These are phyloP conservation scores for Beris chalybata DNA, from an alignment of 2,888 invertebrate genomes.

Conservation along the genomic window DNA sequence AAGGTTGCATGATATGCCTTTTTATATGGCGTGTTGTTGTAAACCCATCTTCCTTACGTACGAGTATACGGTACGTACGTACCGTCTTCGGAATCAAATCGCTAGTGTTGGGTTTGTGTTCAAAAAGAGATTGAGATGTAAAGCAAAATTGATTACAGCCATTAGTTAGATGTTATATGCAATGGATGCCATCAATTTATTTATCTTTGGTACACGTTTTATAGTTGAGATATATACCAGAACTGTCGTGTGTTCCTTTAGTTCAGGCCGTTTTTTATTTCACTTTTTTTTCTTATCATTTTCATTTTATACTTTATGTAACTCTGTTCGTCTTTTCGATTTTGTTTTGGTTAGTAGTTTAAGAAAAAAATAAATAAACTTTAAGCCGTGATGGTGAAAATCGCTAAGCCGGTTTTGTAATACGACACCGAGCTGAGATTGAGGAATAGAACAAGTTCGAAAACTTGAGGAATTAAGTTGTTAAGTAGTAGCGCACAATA, in stretches of 20 bases:
- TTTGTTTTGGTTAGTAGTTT: conserved; percentile 5
- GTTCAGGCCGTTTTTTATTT: conserved; percentile 12
- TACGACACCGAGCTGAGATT: conserved; percentile 20
- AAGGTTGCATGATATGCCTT: conserved; percentile 22
- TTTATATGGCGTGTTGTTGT: conserved; percentile 14
- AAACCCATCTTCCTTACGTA: conserved; percentile 9
- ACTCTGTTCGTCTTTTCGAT: background rate
- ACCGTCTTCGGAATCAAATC: conserved; percentile 20
- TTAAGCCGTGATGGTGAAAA: conserved; percentile 17
- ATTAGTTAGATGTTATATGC: conserved; percentile 60
- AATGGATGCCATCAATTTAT: conserved; percentile 60
- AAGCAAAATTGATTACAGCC: conserved; percentile 59
- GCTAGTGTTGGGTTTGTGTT: conserved; percentile 36
- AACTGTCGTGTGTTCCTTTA: conserved; percentile 16
- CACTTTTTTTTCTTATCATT: conserved; percentile 12
- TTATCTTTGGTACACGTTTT: conserved; percentile 57
- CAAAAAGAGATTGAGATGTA: conserved; percentile 59
- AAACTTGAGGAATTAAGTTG: too few relatives aligned
- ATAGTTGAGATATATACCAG: conserved; percentile 23
- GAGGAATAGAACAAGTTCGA: background rate
- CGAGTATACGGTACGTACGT: conserved; percentile 12
- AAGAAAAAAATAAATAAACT: background rate
- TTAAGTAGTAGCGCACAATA: too few relatives aligned
- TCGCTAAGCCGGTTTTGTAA: conserved; percentile 27
- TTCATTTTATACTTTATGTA: conserved; percentile 26